Percentiles rank a stretch among this genome's conserved stretches.
Conservation (phyloP, 2,888 invertebrate species). For the Drosophila nr. perissopoda region DNA sequence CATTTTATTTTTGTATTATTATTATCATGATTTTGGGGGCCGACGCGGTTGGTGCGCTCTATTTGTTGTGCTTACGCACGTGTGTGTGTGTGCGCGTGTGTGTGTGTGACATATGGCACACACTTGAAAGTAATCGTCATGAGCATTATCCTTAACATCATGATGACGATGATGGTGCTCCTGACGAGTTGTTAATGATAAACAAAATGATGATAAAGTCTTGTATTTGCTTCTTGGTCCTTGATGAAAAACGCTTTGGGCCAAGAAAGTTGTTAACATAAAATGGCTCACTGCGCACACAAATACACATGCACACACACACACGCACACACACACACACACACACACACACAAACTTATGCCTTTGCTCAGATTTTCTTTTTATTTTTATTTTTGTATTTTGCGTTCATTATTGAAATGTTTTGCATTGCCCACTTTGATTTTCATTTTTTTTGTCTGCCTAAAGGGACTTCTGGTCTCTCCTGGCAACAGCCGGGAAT, state of each 20-base stretch:
- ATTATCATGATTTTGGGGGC: constrained; percentile 29
- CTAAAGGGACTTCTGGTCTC: constrained; percentile 16
- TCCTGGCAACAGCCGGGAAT: constrained; percentile 47
- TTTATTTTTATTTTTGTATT: constrained; percentile 7
- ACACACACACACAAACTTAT: constrained; percentile 15
- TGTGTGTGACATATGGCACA: constrained; percentile 67
- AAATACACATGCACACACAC: constrained; percentile 11
- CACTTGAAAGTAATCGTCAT: constrained; percentile 54
- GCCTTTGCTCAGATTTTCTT: constrained; percentile 44
- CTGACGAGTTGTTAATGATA: constrained; percentile 77
- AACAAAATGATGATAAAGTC: constrained; percentile 69
- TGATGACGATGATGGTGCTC: constrained; percentile 16
- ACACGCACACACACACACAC: constrained; percentile 22
- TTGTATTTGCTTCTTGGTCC: constrained; percentile 17
- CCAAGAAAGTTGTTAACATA: constrained; percentile 78
- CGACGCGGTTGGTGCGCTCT: constrained; percentile 52
- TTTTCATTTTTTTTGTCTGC: constrained; percentile 17
- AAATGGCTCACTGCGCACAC: constrained; percentile 72
- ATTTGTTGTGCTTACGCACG: constrained; percentile 42
- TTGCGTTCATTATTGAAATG: constrained; percentile 60
- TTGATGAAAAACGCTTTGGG: constrained; percentile 69
- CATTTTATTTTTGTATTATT: constrained; percentile 23
- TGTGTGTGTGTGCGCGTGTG: constrained; percentile 12
- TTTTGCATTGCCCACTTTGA: constrained; percentile 48
- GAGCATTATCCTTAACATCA: constrained; percentile 22